Conservation (phyloP, 1,140 invertebrate species). For the Aphis gossypii region DNA sequence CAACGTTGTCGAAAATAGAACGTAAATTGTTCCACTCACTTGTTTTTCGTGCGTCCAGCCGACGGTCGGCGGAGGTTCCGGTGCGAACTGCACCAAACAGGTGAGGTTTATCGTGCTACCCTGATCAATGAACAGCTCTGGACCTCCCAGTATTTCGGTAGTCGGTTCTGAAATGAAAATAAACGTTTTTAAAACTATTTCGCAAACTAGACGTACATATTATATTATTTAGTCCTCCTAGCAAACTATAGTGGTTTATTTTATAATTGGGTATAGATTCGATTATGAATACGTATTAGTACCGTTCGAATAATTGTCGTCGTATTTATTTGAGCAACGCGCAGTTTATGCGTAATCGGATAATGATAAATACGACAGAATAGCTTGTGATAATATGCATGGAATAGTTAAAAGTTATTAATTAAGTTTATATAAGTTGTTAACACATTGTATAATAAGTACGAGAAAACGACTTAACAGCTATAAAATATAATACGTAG, state of each 20-base stretch:
- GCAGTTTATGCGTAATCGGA: not conserved
- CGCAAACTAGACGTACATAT: not conserved
- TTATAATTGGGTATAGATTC: not conserved
- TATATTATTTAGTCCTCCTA: not conserved
- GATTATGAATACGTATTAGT: not conserved
- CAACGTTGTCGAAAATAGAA: slow-evolving; percentile 24
- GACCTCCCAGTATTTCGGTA: slow-evolving; percentile 81
- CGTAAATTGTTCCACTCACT: slow-evolving; percentile 66
- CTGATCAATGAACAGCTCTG: slow-evolving; percentile 83
- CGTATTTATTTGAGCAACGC: not conserved
- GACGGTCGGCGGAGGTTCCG: slow-evolving; percentile 80
- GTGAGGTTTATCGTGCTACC: slow-evolving; percentile 89
- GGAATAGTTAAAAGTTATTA: not conserved
- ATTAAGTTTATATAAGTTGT: not conserved
- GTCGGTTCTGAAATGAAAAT: slow-evolving; percentile 75
- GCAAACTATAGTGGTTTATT: not conserved
- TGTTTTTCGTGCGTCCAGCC: slow-evolving; percentile 82
- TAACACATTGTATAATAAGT: not conserved
- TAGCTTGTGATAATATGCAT: not conserved
- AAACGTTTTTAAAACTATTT: not conserved
- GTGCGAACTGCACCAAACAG: slow-evolving; percentile 81
- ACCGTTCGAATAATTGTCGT: not conserved
- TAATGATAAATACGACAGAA: not conserved
- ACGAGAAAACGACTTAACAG: not conserved
- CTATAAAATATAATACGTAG: not conserved